Percentiles rank a stretch among this genome's conserved stretches.
Evolutionary conservation across 2,113 vertebrate species (phyloP).

Genomic region (Pseudopipra pipra): DNA sequence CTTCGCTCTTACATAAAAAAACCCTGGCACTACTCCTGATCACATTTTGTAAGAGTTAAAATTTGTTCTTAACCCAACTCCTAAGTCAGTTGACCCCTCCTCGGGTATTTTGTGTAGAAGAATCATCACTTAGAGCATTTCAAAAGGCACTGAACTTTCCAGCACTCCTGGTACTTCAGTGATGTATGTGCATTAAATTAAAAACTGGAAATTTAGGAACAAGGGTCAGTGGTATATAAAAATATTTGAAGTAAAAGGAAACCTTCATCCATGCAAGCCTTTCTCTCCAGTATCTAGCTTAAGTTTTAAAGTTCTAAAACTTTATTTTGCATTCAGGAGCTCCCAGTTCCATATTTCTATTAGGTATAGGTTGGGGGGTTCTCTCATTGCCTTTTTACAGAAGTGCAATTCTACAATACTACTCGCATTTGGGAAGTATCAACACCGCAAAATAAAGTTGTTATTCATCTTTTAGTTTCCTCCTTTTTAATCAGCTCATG

Average conservation of each 20-base stretch:
- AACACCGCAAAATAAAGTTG: background rate
- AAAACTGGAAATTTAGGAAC: background rate
- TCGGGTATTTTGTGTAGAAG: background rate
- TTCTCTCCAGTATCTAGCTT: background rate
- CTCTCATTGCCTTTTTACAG: background rate
- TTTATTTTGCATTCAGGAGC: background rate
- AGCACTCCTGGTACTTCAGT: background rate
- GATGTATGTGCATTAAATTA: background rate
- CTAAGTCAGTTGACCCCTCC: background rate
- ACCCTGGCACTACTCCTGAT: background rate
- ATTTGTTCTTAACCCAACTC: background rate
- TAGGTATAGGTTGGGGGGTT: background rate
- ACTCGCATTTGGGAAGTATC: background rate
- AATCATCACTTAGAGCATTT: background rate
- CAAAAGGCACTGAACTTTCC: background rate
- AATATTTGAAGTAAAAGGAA: background rate
- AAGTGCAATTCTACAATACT: background rate
- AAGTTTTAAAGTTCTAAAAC: background rate
- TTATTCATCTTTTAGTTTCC: background rate
- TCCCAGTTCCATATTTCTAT: background rate
- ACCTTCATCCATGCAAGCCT: background rate
- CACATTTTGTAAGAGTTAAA: background rate
- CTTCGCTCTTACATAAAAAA: background rate
- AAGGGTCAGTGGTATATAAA: background rate
- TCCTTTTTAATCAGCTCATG: background rate